These are phyloP conservation scores for Cerastis leucographa DNA, from an alignment of 2,888 invertebrate species.

Conservation along the genomic window DNA sequence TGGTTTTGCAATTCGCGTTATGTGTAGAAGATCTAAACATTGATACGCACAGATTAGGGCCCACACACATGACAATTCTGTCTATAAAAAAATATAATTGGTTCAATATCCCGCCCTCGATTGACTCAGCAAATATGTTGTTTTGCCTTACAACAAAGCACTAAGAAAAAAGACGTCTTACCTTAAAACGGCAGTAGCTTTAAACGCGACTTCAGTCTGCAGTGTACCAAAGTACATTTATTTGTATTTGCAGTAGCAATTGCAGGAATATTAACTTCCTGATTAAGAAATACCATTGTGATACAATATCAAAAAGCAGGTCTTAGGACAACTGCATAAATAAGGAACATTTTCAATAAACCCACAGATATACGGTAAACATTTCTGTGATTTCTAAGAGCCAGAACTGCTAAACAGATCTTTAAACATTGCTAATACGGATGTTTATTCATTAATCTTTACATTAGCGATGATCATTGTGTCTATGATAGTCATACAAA, in stretches of 20 bases:
- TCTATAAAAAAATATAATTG: slow-evolving; percentile 36
- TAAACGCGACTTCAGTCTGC: neutral
- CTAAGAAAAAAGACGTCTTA: slow-evolving; percentile 27
- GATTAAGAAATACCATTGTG: slow-evolving; percentile 10
- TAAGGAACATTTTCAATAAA: neutral
- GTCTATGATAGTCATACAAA: slow-evolving; percentile 27
- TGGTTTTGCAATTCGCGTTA: neutral
- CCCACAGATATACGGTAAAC: slow-evolving; percentile 1
- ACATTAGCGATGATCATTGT: slow-evolving; percentile 28
- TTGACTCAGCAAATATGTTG: slow-evolving; percentile 51
- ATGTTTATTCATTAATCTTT: slow-evolving; percentile 53
- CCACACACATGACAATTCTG: slow-evolving; percentile 38
- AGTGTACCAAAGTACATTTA: neutral
- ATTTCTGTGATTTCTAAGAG: slow-evolving; percentile 28
- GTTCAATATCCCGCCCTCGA: slow-evolving; percentile 27
- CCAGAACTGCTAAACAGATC: slow-evolving; percentile 33
- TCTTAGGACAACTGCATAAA: neutral
- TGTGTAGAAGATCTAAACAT: slow-evolving; percentile 1
- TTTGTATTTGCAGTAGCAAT: neutral
- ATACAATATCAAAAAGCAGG: neutral
- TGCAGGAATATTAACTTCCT: slow-evolving; percentile 9
- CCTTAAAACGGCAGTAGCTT: slow-evolving; percentile 2
- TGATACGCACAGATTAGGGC: slow-evolving; percentile 6
- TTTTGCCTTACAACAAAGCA: slow-evolving; percentile 24
- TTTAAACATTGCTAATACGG: slow-evolving; percentile 57